Percentiles rank a stretch among this genome's conserved stretches.
phyloP scores from a whole-genome alignment of 2,888 invertebrate genomes.

The Adelphocoris suturalis region DNA sequence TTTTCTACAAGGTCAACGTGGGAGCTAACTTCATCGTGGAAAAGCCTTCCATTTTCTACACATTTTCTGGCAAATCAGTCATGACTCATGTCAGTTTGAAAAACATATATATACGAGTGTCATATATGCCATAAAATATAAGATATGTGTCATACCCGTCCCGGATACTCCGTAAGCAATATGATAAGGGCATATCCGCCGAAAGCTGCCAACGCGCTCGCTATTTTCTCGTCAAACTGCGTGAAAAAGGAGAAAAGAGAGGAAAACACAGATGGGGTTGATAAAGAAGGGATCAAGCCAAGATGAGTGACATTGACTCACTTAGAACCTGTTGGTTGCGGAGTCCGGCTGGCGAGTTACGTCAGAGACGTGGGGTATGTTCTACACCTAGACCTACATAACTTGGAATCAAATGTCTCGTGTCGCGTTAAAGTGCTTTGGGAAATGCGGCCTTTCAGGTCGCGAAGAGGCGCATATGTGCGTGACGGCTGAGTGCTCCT shows the following conservation, averaged over 20 bases:
- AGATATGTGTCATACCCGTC: too few relatives aligned
- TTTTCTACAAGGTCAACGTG: too few relatives aligned
- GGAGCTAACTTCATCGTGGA: too few relatives aligned
- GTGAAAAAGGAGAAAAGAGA: neutral
- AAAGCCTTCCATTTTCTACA: too few relatives aligned
- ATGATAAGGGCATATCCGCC: neutral
- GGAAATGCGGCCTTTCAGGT: constrained; percentile 28
- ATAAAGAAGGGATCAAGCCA: constrained; percentile 59
- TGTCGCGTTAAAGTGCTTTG: constrained; percentile 53
- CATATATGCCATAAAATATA: too few relatives aligned
- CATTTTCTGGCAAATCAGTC: too few relatives aligned
- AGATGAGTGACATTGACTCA: constrained; percentile 71
- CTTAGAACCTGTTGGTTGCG: constrained; percentile 71
- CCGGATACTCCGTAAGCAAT: too few relatives aligned
- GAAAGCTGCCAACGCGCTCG: neutral
- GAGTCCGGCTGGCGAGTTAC: constrained; percentile 54
- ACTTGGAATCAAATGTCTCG: constrained; percentile 46
- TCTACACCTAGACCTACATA: constrained; percentile 72
- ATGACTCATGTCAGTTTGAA: too few relatives aligned
- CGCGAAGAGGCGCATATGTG: neutral
- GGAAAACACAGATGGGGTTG: neutral
- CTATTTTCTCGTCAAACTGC: neutral
- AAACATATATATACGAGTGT: too few relatives aligned
- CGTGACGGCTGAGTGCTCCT: neutral
- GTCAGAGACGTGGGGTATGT: constrained; percentile 51